Conservation (phyloP, 1,140 invertebrate genomes). For the Drosophila insularis region DNA sequence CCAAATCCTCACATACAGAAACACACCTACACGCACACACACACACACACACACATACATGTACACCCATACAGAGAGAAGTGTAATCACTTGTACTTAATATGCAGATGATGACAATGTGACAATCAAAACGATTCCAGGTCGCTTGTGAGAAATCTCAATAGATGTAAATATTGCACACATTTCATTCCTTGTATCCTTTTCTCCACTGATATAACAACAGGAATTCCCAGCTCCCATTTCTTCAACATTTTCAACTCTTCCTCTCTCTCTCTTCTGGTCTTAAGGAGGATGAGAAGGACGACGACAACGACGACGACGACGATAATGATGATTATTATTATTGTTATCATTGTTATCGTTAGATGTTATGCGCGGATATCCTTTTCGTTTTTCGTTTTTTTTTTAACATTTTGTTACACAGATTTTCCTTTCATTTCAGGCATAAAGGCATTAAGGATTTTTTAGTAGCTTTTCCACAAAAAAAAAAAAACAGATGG, state of each 20-base stretch:
- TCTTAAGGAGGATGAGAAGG: background rate
- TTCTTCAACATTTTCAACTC: background rate
- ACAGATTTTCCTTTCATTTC: constrained; percentile 28
- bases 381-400: constrained; percentile 17
- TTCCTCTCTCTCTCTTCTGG: background rate
- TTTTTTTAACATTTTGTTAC: constrained; percentile 10
- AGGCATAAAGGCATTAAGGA: constrained; percentile 9
- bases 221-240: background rate
- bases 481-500: background rate
- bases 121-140: constrained; percentile 78
- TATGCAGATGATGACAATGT: constrained; percentile 80
- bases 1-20: background rate
- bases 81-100: constrained; percentile 80
- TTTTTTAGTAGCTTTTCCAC: background rate
- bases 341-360: constrained; percentile 48
- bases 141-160: constrained; percentile 49
- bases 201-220: background rate
- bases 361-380: constrained; percentile 49
- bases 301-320: background rate
- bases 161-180: constrained; percentile 39
- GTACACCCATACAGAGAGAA: constrained; percentile 37
- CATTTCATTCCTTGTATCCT: constrained; percentile 38
- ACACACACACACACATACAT: background rate
- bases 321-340: constrained; percentile 39
- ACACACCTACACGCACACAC: background rate